Base-by-base conservation (phyloP, 1,140 invertebrate species). In the Pseudomyrmex pallidus region DNA sequence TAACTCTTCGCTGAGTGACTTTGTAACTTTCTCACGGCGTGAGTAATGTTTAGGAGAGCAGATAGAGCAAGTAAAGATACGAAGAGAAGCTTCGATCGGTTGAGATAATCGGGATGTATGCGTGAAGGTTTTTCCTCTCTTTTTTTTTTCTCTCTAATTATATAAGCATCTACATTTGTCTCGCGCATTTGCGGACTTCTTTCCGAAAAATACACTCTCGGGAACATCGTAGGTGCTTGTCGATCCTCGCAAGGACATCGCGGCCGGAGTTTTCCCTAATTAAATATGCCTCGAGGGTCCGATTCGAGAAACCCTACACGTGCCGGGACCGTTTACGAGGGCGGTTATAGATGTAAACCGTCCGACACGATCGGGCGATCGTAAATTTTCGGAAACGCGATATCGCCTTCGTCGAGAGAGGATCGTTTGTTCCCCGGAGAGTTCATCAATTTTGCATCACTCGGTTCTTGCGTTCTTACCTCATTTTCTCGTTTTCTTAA, bases 221-320 rank as follows among this genome's bases (percentile, higher is more conserved):
- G 20, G 35, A 70, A 17, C 54, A 44, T n/a, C 66, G 54, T 70
- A 48, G 64, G n/a, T 35, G 12, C 12, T 80, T 35, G 35, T 35
- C 54, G 66, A 56, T 54, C 17, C 61, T 54, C 0, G 35, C 63
- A 25, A 52, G 74, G 70, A 74, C 62, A 44, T n/a, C 50, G 54
- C 44, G 35, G 68, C 22, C 5, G 44, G 20, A 80, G 59, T 87
- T 86, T 83, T 78, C 68, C 50, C 83, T 89, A 89, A 89, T 89
- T 89, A 85, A 89, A 85, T 87, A 85, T 89, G 74, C 83, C 85
- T 82, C 74, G 74, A 78, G 85, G 87, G 85, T 82, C 57, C 68
- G 70, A 82, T 73, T 64, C 78, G 25, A 74, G 78, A 74, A 82
- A 74, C 78, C 70, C 57, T 62, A 82, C 78, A 56, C 70, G 68